Evolutionary conservation across 2,888 invertebrate species (phyloP).

Genomic region (Orthosia incerta): DNA sequence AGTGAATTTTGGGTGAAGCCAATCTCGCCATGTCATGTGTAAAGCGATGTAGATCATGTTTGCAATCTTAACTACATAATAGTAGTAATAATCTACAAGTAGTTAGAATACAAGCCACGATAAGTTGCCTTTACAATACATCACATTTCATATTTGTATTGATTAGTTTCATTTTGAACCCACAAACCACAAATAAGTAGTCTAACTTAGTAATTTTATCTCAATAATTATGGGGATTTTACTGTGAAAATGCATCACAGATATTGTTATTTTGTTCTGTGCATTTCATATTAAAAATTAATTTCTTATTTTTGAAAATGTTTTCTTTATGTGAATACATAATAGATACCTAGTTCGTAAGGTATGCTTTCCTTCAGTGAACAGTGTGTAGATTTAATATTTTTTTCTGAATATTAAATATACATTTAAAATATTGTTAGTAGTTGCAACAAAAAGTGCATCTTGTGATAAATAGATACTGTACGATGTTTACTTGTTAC

Average conservation of each 20-base stretch:
- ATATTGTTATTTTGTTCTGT: slow-evolving; percentile 4
- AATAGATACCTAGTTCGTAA: background rate
- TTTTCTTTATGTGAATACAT: background rate
- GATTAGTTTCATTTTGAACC: background rate
- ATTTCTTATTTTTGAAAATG: background rate
- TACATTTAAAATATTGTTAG: slow-evolving; percentile 3
- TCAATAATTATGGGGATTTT: background rate
- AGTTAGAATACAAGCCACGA: slow-evolving; percentile 4
- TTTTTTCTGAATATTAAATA: background rate
- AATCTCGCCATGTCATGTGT: background rate
- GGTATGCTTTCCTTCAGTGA: background rate
- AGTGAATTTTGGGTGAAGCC: background rate
- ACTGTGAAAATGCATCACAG: background rate
- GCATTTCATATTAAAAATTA: background rate
- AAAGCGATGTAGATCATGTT: slow-evolving; percentile 12
- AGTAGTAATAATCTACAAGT: slow-evolving; percentile 12
- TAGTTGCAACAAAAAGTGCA: background rate
- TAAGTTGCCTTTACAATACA: background rate
- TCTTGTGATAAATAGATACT: background rate
- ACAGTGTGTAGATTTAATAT: background rate
- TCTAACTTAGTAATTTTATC: background rate
- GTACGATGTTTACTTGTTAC: slow-evolving; percentile 6
- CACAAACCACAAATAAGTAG: background rate
- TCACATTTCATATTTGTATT: slow-evolving; percentile 10
- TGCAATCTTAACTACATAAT: slow-evolving; percentile 27